Percentiles rank a stretch among this genome's conserved stretches.
These are phyloP conservation scores for Scytalopus superciliaris DNA, from an alignment of 2,113 vertebrate genomes.

Conservation along the genomic window DNA sequence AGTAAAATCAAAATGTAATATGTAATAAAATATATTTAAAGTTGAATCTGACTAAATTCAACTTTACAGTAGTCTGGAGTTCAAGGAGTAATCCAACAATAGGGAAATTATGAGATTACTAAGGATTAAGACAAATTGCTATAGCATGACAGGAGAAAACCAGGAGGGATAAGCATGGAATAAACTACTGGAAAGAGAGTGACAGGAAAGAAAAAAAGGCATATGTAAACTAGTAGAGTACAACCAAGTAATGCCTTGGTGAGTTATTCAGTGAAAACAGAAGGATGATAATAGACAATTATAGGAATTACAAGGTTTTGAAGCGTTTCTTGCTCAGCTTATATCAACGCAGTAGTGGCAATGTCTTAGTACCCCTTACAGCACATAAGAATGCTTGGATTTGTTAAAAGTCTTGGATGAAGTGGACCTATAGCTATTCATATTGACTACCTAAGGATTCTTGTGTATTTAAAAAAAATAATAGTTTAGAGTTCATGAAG, in stretches of 20 bases:
- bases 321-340: not conserved
- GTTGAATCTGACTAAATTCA: not conserved
- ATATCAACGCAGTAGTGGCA: not conserved
- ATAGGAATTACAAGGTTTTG: not conserved
- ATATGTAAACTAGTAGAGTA: not conserved
- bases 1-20: not conserved
- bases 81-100: not conserved
- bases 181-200: not conserved
- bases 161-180: not conserved
- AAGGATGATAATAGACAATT: not conserved
- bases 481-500: not conserved
- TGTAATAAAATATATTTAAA: not conserved
- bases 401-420: not conserved
- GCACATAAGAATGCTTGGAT: not conserved
- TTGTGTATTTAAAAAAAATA: not conserved
- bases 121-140: not conserved
- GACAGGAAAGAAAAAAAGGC: fast-evolving
- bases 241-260: not conserved
- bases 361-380: not conserved
- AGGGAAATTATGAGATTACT: not conserved
- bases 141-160: not conserved
- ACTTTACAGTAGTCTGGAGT: not conserved
- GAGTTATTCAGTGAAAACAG: not conserved
- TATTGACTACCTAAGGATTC: not conserved
- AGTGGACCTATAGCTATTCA: not conserved